Evolutionary conservation across 2,888 invertebrate species (phyloP), one percentile per base, ranked within the genome.

Genomic region (Leptinotarsa peninsularis): DNA sequence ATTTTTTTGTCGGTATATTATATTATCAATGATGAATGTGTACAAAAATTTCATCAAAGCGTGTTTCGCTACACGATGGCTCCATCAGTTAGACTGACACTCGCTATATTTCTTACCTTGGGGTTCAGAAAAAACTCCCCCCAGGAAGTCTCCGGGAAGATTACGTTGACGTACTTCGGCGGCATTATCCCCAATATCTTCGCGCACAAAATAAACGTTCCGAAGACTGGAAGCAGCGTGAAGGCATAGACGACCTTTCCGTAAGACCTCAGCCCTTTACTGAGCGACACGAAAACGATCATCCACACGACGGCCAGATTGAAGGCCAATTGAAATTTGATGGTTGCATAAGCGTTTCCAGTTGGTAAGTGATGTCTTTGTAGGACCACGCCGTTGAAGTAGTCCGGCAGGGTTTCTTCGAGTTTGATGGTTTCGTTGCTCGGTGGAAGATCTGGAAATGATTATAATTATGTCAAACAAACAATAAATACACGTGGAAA

Each of bases 241-340:
- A 96, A 92, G 77, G 94, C 92, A 88, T 94, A 94, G 13, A 96
- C 92, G 18, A 95, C 94, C 90, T 95, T 95, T 75, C 95, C 95
- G 83, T 95, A 95, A 0, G 95, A 95, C 82, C 94, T 91, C 60
- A 96, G 88, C 75, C 97, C 96, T 91, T 96, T 96, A 87, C 96
- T 96, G 27, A 97, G 91, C 66, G 95, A 93, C 27, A 97, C 92
- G 85, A 97, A 97, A 7, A 96, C 94, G 68, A 95, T 93, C 91
- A 95, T 93, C 97, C 97, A 97, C 27, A 96, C 93, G 4, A 97
- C 94, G 0, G 95, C 95, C 86, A 97, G 89, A 88, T 96, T 96
- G 88, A 97, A 96, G 3, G 96, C 95, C 79, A 96, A 92, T 90
- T 97, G 95, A 88, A 96, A 96, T 88, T 94, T 94, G 75, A 95